Conservation (phyloP, 2,113 vertebrate species). For the Rhea americana region DNA sequence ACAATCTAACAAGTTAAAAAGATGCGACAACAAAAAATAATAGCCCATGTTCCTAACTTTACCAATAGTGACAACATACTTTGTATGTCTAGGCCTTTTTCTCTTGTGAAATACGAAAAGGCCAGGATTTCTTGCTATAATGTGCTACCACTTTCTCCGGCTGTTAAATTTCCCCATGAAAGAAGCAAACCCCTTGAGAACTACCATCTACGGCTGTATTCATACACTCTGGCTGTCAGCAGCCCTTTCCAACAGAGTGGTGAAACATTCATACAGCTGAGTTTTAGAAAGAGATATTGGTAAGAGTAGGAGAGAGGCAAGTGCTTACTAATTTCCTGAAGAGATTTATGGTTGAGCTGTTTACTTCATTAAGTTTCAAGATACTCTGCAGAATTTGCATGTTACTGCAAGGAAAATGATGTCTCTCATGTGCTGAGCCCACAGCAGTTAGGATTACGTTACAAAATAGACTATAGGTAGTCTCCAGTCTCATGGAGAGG, state of each 20-base stretch:
- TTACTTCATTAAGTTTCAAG: conserved; percentile 32
- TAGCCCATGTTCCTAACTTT: background rate
- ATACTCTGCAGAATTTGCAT: background rate
- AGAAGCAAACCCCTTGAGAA: background rate
- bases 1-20: background rate
- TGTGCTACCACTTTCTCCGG: background rate
- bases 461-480: background rate
- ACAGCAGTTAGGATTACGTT: background rate
- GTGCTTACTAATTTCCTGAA: background rate
- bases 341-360: background rate
- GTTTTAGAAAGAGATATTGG: background rate
- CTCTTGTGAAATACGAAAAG: background rate
- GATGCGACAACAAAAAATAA: background rate
- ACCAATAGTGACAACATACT: background rate
- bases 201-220: background rate
- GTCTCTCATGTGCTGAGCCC: background rate
- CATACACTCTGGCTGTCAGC: background rate
- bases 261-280: background rate
- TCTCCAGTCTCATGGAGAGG: background rate
- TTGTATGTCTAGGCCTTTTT: background rate
- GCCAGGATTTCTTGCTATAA: background rate
- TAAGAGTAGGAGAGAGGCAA: background rate
- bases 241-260: background rate
- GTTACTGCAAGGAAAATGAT: background rate
- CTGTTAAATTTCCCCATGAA: background rate